Conservation (phyloP, 2,888 invertebrate species). For the Archips xylosteana region DNA sequence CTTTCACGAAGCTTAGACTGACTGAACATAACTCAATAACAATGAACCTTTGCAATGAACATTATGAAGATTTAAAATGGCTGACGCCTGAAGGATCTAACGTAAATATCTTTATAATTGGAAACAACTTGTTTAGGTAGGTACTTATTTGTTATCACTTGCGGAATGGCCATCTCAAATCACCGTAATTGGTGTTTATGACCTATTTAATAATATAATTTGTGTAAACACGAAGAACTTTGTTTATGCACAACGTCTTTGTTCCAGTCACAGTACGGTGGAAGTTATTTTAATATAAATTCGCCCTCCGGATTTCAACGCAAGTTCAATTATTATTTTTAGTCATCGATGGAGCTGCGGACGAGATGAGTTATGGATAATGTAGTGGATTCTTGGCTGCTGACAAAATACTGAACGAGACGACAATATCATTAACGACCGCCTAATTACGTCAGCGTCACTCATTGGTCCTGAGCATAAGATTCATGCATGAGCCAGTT, state of each 20-base stretch:
- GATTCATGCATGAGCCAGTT: background rate
- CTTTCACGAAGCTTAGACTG: conserved; percentile 27
- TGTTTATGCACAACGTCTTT: conserved; percentile 65
- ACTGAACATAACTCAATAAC: conserved; percentile 15
- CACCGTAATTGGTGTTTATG: conserved; percentile 46
- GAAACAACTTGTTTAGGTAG: conserved; percentile 8
- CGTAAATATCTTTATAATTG: conserved; percentile 27
- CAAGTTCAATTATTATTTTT: conserved; percentile 58
- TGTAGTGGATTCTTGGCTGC: conserved; percentile 36
- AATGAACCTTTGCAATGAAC: conserved; percentile 1
- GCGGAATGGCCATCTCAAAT: conserved; percentile 14
- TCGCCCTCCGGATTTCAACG: conserved; percentile 64
- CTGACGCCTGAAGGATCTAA: conserved; percentile 13
- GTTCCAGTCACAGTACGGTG: conserved; percentile 62
- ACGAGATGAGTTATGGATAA: conserved; percentile 45
- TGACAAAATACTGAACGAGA: conserved; percentile 3
- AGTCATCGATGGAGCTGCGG: conserved; percentile 52
- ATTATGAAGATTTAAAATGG: conserved; percentile 25
- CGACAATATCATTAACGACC: background rate
- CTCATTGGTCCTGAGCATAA: background rate
- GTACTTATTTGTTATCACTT: conserved; percentile 27
- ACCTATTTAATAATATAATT: conserved; percentile 45
- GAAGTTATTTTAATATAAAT: conserved; percentile 62
- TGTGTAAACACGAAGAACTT: conserved; percentile 52
- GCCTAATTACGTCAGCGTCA: background rate